Evolutionary conservation across 2,113 vertebrate species (phyloP).

Genomic region (Notarius lentiginosus): DNA sequence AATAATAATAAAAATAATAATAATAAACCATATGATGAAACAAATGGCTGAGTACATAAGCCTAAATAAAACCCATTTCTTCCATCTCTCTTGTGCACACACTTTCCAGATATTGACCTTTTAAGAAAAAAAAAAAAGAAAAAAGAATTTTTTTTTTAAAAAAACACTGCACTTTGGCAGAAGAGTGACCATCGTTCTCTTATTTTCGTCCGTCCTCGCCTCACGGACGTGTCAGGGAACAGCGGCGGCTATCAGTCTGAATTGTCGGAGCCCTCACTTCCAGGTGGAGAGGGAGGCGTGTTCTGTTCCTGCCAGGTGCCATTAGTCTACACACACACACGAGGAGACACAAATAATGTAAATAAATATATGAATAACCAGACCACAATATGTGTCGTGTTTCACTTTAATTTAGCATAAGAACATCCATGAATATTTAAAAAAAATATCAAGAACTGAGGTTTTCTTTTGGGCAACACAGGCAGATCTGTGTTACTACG

Average conservation of each 20-base stretch:
- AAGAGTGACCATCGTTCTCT: slow-evolving; percentile 66
- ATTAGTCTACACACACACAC: slow-evolving; percentile 73
- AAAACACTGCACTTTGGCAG: slow-evolving; percentile 62
- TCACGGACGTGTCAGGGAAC: slow-evolving; percentile 49
- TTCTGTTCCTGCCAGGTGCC: slow-evolving; percentile 83
- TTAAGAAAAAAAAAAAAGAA: slow-evolving; percentile 52
- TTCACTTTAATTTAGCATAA: too few species aligned
- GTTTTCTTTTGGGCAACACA: too few species aligned
- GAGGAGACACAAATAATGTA: background rate
- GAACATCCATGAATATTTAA: too few species aligned
- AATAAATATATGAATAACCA: background rate
- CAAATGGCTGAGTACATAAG: slow-evolving; percentile 22
- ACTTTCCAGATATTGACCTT: slow-evolving; percentile 56
- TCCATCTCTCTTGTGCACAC: slow-evolving; percentile 46
- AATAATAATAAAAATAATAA: too few species aligned
- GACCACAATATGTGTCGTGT: background rate
- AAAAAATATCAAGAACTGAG: too few species aligned
- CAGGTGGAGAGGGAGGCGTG: slow-evolving; percentile 83
- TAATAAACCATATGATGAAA: background rate
- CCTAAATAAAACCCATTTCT: slow-evolving; percentile 11
- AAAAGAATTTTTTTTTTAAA: background rate
- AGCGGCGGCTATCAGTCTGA: slow-evolving; percentile 78
- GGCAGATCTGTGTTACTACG: too few species aligned
- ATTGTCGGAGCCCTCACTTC: slow-evolving; percentile 84
- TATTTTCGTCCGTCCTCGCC: slow-evolving; percentile 57